A percentile compares a stretch with the other conserved stretches of the same genome.
Conservation (phyloP, 2,888 invertebrate genomes). For the Dolomedes plantarius region DNA sequence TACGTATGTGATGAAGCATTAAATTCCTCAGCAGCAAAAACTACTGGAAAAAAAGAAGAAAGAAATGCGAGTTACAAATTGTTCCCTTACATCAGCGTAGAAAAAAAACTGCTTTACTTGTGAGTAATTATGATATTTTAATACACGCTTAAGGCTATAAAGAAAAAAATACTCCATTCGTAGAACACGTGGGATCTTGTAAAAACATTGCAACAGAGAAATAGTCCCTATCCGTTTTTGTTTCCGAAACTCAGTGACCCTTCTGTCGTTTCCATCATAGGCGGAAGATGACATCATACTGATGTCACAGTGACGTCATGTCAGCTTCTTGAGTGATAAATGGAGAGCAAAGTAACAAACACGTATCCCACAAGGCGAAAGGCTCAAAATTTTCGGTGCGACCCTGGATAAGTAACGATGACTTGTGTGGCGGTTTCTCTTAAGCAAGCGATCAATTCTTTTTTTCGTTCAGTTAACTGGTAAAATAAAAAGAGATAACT, state of each 20-base stretch:
- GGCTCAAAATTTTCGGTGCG: no score
- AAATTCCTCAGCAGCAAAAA: background rate
- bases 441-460: no score
- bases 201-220: slow-evolving; percentile 25
- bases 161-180: slow-evolving; percentile 8
- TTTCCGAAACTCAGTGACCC: slow-evolving; percentile 25
- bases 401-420: no score
- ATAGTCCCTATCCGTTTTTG: background rate
- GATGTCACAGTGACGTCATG: slow-evolving; percentile 59
- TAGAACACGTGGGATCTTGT: slow-evolving; percentile 52
- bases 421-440: no score
- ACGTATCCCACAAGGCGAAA: background rate
- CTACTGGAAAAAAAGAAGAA: background rate
- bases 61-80: slow-evolving; percentile 8
- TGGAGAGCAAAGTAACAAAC: slow-evolving; percentile 34
- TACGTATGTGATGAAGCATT: background rate
- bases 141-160: slow-evolving; percentile 25
- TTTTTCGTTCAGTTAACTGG: no score
- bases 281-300: slow-evolving; percentile 46
- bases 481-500: no score
- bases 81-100: slow-evolving; percentile 20
- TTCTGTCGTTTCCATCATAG: slow-evolving; percentile 11
- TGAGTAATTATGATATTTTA: slow-evolving; percentile 58
- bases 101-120: slow-evolving; percentile 28
- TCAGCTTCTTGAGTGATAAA: slow-evolving; percentile 44